Conservation (phyloP, 2,888 invertebrate species). For the Quadriops clusia region DNA sequence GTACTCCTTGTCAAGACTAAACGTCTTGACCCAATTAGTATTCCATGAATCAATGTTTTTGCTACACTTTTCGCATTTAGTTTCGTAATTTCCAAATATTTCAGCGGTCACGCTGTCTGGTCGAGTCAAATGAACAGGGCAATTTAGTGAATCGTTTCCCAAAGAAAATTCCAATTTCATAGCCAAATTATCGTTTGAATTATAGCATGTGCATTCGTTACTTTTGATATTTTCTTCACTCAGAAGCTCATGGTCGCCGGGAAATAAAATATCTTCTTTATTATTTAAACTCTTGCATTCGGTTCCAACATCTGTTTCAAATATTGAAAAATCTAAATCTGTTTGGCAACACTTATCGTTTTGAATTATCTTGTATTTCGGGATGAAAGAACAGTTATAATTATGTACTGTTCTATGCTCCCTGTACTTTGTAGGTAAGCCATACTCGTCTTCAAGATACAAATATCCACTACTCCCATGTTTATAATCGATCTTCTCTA, state of each 20-base stretch:
- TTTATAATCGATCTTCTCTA: slow-evolving; percentile 52
- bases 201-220: slow-evolving; percentile 13
- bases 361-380: slow-evolving; percentile 57
- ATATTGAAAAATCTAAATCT: slow-evolving; percentile 22
- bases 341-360: slow-evolving; percentile 49
- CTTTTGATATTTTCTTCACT: slow-evolving; percentile 13
- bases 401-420: slow-evolving; percentile 40
- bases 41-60: slow-evolving; percentile 21
- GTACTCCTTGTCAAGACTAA: slow-evolving; percentile 4
- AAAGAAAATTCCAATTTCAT: slow-evolving; percentile 18
- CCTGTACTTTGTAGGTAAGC: slow-evolving; percentile 40
- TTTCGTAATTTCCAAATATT: slow-evolving; percentile 26
- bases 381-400: slow-evolving; percentile 25
- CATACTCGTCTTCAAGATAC: slow-evolving; percentile 42
- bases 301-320: neutral
- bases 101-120: slow-evolving; percentile 24
- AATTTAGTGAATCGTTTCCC: slow-evolving; percentile 13
- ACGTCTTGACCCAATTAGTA: slow-evolving; percentile 17
- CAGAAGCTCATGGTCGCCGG: slow-evolving; percentile 22
- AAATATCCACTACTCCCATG: slow-evolving; percentile 54
- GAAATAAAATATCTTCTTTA: slow-evolving; percentile 25
- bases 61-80: slow-evolving; percentile 37
- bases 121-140: slow-evolving; percentile 13
- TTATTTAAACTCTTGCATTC: slow-evolving; percentile 12
- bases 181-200: slow-evolving; percentile 12